These are phyloP conservation scores for Aspidapion aeneum DNA, from an alignment of 2,888 invertebrate genomes.

Conservation along the genomic window DNA sequence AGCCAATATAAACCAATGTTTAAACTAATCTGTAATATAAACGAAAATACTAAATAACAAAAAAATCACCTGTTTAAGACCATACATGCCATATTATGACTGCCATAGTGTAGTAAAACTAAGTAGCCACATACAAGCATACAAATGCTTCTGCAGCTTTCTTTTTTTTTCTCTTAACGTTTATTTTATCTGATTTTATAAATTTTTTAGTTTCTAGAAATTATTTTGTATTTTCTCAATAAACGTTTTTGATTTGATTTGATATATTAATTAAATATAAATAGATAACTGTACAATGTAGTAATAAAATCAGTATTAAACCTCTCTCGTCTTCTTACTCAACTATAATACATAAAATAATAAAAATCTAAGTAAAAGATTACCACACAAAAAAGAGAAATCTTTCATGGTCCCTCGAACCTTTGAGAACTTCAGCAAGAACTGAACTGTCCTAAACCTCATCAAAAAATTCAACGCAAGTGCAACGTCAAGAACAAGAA, in stretches of 20 bases:
- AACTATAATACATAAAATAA: background rate
- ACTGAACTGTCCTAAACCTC: background rate
- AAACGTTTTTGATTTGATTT: too few relatives aligned
- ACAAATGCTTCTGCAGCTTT: too few relatives aligned
- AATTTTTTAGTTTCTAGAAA: background rate
- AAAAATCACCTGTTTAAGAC: too few relatives aligned
- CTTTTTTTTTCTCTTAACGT: too few relatives aligned
- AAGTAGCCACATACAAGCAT: too few relatives aligned
- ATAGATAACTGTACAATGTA: background rate
- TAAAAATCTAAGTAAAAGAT: background rate
- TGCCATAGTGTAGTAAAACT: too few relatives aligned
- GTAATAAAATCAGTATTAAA: background rate
- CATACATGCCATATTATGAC: too few relatives aligned
- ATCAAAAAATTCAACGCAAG: background rate
- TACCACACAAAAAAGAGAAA: background rate
- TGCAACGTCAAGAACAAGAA: background rate
- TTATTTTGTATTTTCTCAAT: too few relatives aligned
- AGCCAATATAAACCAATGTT: too few relatives aligned
- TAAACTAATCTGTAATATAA: too few relatives aligned
- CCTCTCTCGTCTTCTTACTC: background rate
- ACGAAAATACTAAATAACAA: too few relatives aligned
- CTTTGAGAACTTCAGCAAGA: background rate
- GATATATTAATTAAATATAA: background rate
- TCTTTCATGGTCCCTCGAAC: background rate
- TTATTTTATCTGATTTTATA: constrained; percentile 1